Percentiles rank a stretch among this genome's conserved stretches.
Conservation (phyloP, 2,888 invertebrate genomes). For the Anthophora plumipes region DNA sequence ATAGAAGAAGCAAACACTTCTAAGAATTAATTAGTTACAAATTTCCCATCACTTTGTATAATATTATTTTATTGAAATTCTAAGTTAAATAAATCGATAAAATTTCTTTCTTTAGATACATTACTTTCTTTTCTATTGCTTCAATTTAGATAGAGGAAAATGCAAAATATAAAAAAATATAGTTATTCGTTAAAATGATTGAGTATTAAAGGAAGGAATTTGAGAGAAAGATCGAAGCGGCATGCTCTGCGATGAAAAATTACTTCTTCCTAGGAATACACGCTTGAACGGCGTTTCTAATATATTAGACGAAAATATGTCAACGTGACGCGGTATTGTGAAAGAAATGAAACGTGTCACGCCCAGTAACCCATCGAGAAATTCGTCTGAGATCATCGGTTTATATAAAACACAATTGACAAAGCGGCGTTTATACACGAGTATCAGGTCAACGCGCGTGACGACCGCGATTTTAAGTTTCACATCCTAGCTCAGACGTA, state of each 20-base stretch:
- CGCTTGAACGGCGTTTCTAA: background rate
- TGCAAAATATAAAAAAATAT: too few species aligned
- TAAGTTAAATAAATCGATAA: too few species aligned
- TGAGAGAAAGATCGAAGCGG: too few species aligned
- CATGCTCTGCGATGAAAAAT: background rate
- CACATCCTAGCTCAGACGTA: conserved; percentile 18
- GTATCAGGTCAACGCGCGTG: conserved; percentile 43
- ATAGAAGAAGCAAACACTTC: too few species aligned
- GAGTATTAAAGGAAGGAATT: background rate
- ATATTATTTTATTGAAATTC: too few species aligned
- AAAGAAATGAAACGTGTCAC: conserved; percentile 20
- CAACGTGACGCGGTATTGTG: background rate
- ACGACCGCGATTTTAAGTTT: conserved; percentile 45
- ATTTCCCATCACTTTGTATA: too few species aligned
- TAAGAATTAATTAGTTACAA: too few species aligned
- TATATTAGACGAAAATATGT: conserved; percentile 1
- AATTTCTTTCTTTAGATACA: too few species aligned
- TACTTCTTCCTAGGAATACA: too few species aligned
- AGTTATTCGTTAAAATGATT: too few species aligned
- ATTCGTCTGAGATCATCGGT: conserved; percentile 48
- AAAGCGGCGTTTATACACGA: conserved; percentile 47
- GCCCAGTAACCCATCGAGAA: conserved; percentile 24
- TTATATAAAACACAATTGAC: conserved; percentile 52
- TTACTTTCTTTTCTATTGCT: too few species aligned
- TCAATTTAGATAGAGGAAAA: too few species aligned